A percentile compares a stretch with the other conserved stretches of the same genome.
phyloP scores from a whole-genome alignment of 2,113 vertebrate species.

The Cyprinodon tularosa region DNA sequence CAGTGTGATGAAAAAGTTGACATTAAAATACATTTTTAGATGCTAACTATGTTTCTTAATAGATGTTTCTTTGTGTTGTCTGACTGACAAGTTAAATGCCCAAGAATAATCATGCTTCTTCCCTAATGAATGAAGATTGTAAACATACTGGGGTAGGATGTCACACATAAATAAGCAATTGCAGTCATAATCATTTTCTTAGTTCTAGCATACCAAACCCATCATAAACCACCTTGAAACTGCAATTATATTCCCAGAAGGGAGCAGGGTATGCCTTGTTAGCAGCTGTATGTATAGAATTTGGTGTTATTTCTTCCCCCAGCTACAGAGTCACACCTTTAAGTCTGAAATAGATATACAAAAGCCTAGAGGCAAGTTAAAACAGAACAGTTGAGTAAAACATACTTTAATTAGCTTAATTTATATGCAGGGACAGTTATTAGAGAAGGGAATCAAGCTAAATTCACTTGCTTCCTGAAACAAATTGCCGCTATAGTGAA shows the following conservation, averaged over 20 bases:
- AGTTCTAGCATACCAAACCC: not conserved
- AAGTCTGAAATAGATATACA: constrained; percentile 25
- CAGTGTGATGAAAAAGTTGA: too few relatives aligned
- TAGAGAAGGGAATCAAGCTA: not conserved
- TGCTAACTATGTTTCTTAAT: too few relatives aligned
- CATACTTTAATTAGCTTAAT: constrained; percentile 33
- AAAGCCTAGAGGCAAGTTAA: constrained; percentile 25
- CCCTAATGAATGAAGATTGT: not conserved
- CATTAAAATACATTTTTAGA: too few relatives aligned
- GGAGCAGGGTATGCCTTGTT: constrained; percentile 1
- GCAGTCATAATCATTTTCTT: not conserved
- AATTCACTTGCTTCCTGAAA: not conserved
- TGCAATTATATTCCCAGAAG: constrained; percentile 7
- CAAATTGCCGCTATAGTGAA: not conserved
- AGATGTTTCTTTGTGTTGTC: too few relatives aligned
- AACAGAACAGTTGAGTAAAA: constrained; percentile 41
- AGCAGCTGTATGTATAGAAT: constrained; percentile 9
- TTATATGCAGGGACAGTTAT: constrained; percentile 1
- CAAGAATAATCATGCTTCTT: not conserved
- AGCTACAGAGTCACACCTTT: not conserved
- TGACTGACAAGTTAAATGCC: not conserved
- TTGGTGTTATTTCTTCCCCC: not conserved
- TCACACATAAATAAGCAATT: not conserved
- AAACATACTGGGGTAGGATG: not conserved
- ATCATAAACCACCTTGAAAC: not conserved